Percentiles rank a stretch among this genome's conserved stretches.
Conservation (phyloP, 2,113 vertebrate species). For the Syngnathus floridae region DNA sequence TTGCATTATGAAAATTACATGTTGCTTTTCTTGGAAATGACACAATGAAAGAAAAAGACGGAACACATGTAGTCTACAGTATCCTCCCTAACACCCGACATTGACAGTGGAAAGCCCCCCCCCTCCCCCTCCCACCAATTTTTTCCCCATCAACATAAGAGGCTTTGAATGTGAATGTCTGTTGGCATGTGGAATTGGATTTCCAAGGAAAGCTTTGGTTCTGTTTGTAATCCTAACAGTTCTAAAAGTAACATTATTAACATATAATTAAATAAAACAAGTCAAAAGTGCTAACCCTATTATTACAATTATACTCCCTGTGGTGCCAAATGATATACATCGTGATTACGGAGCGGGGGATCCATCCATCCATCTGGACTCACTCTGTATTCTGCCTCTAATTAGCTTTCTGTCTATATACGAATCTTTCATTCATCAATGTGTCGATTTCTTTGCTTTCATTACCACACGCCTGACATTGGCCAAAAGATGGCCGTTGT, state of each 20-base stretch:
- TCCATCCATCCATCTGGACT: constrained; percentile 51
- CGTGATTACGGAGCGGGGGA: constrained; percentile 50
- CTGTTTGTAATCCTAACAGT: constrained; percentile 14
- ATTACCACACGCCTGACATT: constrained; percentile 48
- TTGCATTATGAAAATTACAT: constrained; percentile 43
- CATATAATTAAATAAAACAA: constrained; percentile 7
- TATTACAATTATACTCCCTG: constrained; percentile 50
- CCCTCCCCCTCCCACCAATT: background rate
- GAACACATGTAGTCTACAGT: constrained; percentile 19
- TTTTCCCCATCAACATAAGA: constrained; percentile 38
- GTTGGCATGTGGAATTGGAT: constrained; percentile 17
- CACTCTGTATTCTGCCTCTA: constrained; percentile 51
- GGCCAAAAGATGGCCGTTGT: constrained; percentile 44
- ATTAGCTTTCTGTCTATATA: constrained; percentile 65
- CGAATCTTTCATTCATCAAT: constrained; percentile 72
- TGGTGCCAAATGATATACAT: constrained; percentile 58
- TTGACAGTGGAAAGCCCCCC: constrained; percentile 16
- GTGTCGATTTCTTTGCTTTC: constrained; percentile 67
- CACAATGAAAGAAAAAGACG: constrained; percentile 38
- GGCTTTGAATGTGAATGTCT: constrained; percentile 43
- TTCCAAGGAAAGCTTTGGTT: constrained; percentile 28
- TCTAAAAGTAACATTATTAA: constrained; percentile 29
- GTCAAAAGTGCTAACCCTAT: constrained; percentile 46
- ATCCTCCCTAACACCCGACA: constrained; percentile 28
- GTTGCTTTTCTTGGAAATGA: constrained; percentile 33